A percentile compares a stretch with the other conserved stretches of the same genome.
These are phyloP conservation scores for Bombus affinis DNA, from an alignment of 1,140 invertebrate genomes.

Conservation along the genomic window DNA sequence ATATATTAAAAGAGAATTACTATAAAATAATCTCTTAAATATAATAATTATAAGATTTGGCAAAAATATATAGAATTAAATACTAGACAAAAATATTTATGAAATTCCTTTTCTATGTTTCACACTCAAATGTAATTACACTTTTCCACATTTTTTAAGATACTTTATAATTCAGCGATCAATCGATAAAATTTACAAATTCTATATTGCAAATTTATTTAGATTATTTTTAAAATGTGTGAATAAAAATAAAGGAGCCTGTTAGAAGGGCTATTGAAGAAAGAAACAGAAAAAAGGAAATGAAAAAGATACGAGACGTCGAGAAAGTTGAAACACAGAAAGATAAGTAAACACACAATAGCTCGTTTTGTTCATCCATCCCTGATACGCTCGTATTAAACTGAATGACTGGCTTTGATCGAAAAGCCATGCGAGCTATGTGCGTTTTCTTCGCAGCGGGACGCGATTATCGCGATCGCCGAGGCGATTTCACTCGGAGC, in stretches of 20 bases:
- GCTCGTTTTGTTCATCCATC: constrained; percentile 50
- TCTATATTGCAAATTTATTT: no score
- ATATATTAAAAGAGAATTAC: background rate
- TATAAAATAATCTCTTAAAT: background rate
- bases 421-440: constrained; percentile 14
- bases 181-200: no score
- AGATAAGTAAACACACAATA: constrained; percentile 37
- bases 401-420: constrained; percentile 63
- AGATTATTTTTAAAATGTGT: background rate
- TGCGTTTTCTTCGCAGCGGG: constrained; percentile 61
- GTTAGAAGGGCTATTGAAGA: background rate
- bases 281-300: background rate
- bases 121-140: no score
- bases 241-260: background rate
- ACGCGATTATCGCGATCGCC: constrained; percentile 52
- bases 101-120: no score
- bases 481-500: constrained; percentile 31
- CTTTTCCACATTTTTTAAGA: no score
- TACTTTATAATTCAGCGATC: no score
- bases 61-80: background rate
- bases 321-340: background rate
- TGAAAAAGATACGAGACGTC: background rate
- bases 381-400: constrained; percentile 60
- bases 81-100: no score
- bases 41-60: no score